These are phyloP conservation scores for Eupristina koningsbergeri DNA, from an alignment of 1,140 invertebrate species.

Conservation along the genomic window DNA sequence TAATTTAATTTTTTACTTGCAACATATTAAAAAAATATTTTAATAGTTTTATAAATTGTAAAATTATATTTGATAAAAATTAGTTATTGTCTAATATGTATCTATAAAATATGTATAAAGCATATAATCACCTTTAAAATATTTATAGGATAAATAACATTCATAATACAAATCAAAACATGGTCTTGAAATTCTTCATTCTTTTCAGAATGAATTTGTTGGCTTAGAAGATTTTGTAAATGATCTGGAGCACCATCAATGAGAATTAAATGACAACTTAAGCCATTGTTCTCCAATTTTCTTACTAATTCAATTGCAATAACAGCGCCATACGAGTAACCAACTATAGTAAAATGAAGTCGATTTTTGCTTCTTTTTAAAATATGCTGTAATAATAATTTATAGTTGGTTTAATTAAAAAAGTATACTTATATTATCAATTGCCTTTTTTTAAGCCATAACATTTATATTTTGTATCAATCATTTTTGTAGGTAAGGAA, in stretches of 20 bases:
- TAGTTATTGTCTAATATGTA: too few species aligned
- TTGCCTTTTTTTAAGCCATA: too few species aligned
- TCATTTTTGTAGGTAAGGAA: too few species aligned
- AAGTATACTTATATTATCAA: too few species aligned
- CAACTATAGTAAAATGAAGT: constrained; percentile 67
- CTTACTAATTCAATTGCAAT: constrained; percentile 67
- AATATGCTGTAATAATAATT: constrained; percentile 58
- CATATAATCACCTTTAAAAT: constrained; percentile 56
- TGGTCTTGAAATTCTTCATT: constrained; percentile 59
- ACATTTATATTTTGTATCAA: too few species aligned
- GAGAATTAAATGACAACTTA: constrained; percentile 63
- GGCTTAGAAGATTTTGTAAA: constrained; percentile 58
- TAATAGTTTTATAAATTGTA: too few species aligned
- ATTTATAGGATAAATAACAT: constrained; percentile 45
- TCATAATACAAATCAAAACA: constrained; percentile 59
- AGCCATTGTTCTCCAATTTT: constrained; percentile 64
- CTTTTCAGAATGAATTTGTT: constrained; percentile 49
- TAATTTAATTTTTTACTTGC: too few species aligned
- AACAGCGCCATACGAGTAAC: constrained; percentile 70
- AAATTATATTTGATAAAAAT: too few species aligned
- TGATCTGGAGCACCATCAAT: constrained; percentile 70
- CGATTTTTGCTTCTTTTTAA: constrained; percentile 59
- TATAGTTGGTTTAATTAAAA: background rate
- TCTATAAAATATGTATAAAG: too few species aligned
- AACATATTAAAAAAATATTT: too few species aligned